Conservation (phyloP, 2,113 vertebrate genomes). For the Geococcyx californianus region DNA sequence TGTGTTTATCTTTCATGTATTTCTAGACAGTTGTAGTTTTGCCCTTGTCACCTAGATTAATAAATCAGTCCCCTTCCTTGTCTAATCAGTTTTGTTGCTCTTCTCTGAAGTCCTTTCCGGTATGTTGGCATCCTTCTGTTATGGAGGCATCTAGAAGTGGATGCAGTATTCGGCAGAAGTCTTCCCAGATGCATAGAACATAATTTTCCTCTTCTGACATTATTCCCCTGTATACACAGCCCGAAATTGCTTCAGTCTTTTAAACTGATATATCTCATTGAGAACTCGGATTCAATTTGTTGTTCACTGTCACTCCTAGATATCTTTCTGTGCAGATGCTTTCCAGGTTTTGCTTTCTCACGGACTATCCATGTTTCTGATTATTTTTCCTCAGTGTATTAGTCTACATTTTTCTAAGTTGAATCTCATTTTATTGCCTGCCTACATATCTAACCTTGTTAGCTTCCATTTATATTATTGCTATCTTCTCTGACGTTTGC, state of each 20-base stretch:
- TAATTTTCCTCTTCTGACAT: constrained; percentile 6
- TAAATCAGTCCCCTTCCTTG: background rate
- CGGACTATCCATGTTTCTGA: constrained; percentile 2
- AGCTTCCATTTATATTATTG: constrained; percentile 38
- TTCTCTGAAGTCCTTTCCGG: background rate
- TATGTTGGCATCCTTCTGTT: background rate
- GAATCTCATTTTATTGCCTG: constrained; percentile 52
- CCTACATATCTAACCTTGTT: constrained; percentile 50
- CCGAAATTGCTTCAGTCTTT: background rate
- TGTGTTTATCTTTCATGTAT: background rate
- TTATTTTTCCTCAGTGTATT: constrained; percentile 34
- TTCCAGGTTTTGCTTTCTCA: constrained; percentile 42
- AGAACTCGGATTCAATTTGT: background rate
- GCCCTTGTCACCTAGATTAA: background rate
- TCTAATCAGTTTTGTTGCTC: background rate
- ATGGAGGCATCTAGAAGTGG: background rate
- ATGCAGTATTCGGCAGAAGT: background rate
- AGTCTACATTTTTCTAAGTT: constrained; percentile 18
- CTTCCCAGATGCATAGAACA: background rate
- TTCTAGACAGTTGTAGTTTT: background rate
- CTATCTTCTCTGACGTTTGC: constrained; percentile 26
- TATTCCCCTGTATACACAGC: background rate
- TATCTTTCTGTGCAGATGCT: constrained; percentile 9
- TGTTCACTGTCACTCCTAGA: background rate
- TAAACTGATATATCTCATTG: background rate